Conservation (phyloP, 2,113 vertebrate genomes). For the Melanocharis versteri region DNA sequence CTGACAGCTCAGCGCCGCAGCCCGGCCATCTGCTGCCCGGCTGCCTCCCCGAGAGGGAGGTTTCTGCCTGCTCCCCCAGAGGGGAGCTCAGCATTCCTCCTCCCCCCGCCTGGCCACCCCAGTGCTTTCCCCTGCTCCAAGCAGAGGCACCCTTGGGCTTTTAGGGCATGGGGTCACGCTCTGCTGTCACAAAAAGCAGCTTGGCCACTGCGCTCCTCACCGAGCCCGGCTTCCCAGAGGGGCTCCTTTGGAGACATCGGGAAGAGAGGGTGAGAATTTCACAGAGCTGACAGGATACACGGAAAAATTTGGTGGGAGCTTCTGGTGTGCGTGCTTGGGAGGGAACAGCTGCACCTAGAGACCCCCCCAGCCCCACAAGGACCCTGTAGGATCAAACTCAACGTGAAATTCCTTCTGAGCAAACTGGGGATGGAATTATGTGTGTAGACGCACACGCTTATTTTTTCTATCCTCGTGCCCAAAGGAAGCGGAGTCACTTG, state of each 20-base stretch:
- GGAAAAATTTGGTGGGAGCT: background rate
- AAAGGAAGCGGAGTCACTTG: background rate
- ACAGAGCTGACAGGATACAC: background rate
- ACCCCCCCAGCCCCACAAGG: background rate
- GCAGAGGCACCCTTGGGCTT: background rate
- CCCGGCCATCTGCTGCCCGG: conserved; percentile 44
- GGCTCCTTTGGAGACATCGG: background rate
- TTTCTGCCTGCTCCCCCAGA: background rate
- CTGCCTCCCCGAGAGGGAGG: conserved; percentile 8
- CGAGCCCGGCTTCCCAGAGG: rapidly evolving
- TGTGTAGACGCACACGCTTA: background rate
- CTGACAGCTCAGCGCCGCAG: background rate
- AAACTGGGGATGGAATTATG: background rate
- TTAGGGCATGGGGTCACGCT: rapidly evolving
- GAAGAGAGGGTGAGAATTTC: background rate
- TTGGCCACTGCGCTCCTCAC: rapidly evolving
- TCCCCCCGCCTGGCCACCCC: background rate
- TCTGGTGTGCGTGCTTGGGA: background rate
- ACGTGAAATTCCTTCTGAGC: background rate
- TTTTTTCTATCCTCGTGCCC: background rate
- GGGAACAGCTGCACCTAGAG: background rate
- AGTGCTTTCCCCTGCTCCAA: background rate
- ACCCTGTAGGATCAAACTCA: background rate
- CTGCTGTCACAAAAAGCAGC: background rate
- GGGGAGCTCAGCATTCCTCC: background rate